Conservation (phyloP, 2,797 vertebrate genomes). For the Vespertilio murinus region DNA sequence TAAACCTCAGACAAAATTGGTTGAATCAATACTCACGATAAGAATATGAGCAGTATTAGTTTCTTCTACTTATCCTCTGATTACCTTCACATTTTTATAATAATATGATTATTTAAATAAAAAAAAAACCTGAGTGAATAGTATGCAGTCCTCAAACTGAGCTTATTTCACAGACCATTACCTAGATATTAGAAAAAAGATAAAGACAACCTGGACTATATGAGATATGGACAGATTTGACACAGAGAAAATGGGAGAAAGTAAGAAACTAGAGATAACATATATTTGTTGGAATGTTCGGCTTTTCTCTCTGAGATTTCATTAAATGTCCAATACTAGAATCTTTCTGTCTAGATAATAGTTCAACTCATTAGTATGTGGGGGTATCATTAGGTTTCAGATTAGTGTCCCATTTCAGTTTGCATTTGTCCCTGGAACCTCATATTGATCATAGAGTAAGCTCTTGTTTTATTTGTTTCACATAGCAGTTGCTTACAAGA, state of each 20-base stretch:
- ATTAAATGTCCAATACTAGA: not conserved
- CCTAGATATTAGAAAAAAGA: not conserved
- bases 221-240: not conserved
- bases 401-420: not conserved
- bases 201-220: not conserved
- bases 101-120: not conserved
- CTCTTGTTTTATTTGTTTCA: not conserved
- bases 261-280: not conserved
- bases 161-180: constrained; percentile 24
- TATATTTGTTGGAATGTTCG: not conserved
- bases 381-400: not conserved
- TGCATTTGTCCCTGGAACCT: not conserved
- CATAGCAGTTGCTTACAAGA: not conserved
- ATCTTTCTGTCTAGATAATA: not conserved
- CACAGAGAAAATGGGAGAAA: not conserved
- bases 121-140: not conserved
- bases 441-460: not conserved
- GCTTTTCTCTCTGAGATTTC: not conserved
- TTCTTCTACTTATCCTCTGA: not conserved
- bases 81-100: not conserved
- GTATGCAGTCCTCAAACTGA: not conserved
- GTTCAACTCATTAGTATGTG: not conserved
- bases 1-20: not conserved
- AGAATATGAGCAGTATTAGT: not conserved
- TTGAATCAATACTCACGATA: not conserved